Percentiles rank a stretch among this genome's conserved stretches.
These are phyloP conservation scores for Coregonus ussuriensis DNA, from an alignment of 2,797 vertebrate genomes.

Conservation along the genomic window DNA sequence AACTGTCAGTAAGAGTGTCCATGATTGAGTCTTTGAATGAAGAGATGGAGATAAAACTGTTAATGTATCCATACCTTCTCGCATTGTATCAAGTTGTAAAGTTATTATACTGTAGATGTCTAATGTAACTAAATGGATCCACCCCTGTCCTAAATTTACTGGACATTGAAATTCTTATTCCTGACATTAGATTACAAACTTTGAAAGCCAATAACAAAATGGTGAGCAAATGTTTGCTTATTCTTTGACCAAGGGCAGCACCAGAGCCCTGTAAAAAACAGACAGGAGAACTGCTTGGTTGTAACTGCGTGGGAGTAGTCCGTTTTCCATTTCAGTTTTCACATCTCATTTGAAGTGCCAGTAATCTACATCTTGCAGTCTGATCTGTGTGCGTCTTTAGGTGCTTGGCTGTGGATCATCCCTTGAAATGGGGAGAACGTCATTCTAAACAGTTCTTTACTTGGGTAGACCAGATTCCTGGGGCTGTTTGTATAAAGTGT, in stretches of 20 bases:
- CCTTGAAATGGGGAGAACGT: too few species aligned
- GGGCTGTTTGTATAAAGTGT: too few species aligned
- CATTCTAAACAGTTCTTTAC: not conserved
- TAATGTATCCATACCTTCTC: too few species aligned
- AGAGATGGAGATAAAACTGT: too few species aligned
- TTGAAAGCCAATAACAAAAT: not conserved
- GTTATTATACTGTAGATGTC: not conserved
- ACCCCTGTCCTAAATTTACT: not conserved
- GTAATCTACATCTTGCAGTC: not conserved
- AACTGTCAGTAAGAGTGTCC: too few species aligned
- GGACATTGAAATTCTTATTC: slow-evolving; percentile 1
- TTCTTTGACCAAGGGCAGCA: slow-evolving; percentile 19
- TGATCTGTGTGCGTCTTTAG: not conserved
- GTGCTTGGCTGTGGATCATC: not conserved
- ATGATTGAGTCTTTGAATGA: too few species aligned
- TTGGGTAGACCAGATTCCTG: not conserved
- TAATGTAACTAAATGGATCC: not conserved
- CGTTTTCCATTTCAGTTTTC: not conserved
- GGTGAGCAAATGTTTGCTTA: slow-evolving; percentile 31
- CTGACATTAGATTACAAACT: not conserved
- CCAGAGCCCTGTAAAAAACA: slow-evolving; percentile 25
- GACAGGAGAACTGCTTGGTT: not conserved
- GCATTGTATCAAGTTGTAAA: too few species aligned
- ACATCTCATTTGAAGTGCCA: not conserved
- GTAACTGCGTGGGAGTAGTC: not conserved